phyloP scores from a whole-genome alignment of 2,113 vertebrate genomes.

The Cavia aperea region DNA sequence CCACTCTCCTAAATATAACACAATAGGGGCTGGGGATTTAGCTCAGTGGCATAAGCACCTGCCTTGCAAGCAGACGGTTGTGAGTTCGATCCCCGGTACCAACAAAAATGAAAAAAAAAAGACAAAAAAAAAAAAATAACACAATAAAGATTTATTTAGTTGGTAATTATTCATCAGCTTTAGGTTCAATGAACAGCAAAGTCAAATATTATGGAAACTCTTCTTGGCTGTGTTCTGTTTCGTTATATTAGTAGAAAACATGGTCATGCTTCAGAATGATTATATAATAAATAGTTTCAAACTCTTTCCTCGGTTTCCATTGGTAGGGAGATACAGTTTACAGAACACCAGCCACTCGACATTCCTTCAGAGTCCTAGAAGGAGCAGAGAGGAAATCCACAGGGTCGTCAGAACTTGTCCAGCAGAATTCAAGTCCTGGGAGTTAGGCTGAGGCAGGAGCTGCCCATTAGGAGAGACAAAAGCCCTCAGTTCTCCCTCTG shows the following conservation, averaged over 20 bases:
- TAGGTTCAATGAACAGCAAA: not conserved
- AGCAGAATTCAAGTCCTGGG: not conserved
- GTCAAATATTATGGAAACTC: not conserved
- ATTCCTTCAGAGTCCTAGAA: not conserved
- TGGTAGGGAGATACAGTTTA: not conserved
- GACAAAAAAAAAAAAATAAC: not conserved
- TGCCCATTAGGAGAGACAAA: not conserved
- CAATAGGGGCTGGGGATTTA: not conserved
- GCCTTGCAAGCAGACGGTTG: too few species aligned
- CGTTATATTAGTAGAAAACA: not conserved
- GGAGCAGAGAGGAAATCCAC: not conserved
- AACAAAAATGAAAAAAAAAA: too few species aligned
- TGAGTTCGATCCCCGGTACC: too few species aligned
- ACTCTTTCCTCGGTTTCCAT: constrained; percentile 23
- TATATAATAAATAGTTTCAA: not conserved
- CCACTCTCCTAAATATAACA: not conserved
- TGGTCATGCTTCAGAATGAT: not conserved
- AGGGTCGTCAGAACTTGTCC: not conserved
- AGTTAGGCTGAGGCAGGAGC: not conserved
- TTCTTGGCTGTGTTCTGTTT: not conserved
- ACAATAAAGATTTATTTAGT: not conserved
- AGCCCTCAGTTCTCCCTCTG: not conserved
- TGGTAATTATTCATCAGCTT: not conserved
- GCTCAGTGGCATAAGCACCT: too few species aligned
- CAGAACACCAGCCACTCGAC: not conserved